phyloP scores from a whole-genome alignment of 2,113 vertebrate species.

The Dromas ardeola region DNA sequence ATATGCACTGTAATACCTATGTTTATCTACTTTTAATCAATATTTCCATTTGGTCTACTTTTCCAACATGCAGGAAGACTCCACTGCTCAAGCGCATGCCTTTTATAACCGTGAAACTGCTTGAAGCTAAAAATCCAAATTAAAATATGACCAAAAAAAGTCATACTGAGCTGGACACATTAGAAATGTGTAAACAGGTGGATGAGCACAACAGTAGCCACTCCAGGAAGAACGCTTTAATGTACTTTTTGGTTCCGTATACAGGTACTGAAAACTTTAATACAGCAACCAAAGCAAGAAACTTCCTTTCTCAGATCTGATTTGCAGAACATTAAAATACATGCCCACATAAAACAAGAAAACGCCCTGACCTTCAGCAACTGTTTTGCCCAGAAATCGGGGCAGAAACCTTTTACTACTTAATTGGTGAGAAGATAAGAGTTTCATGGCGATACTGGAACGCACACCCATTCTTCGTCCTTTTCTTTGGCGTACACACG shows the following conservation, averaged over 20 bases:
- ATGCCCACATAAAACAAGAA: not conserved
- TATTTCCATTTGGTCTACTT: not conserved
- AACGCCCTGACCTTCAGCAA: not conserved
- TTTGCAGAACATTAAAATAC: not conserved
- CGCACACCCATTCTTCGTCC: not conserved
- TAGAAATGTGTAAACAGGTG: not conserved
- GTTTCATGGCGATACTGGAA: not conserved
- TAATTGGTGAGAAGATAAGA: not conserved
- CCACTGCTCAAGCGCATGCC: not conserved
- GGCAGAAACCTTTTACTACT: not conserved
- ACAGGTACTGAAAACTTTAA: not conserved
- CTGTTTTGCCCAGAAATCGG: not conserved
- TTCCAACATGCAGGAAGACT: not conserved
- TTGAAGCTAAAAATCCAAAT: not conserved
- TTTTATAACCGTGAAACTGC: not conserved
- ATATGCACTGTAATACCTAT: not conserved
- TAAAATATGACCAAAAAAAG: not conserved
- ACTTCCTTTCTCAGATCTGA: not conserved
- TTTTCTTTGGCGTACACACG: slow-evolving; percentile 13
- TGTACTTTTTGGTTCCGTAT: not conserved
- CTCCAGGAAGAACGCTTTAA: not conserved
- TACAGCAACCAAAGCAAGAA: not conserved
- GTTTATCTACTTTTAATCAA: not conserved
- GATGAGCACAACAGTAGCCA: not conserved
- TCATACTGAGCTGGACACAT: not conserved